These are phyloP conservation scores for Acanthaster planci DNA, from an alignment of 35 echinoderm and acorn worm species.

Conservation along the genomic window DNA sequence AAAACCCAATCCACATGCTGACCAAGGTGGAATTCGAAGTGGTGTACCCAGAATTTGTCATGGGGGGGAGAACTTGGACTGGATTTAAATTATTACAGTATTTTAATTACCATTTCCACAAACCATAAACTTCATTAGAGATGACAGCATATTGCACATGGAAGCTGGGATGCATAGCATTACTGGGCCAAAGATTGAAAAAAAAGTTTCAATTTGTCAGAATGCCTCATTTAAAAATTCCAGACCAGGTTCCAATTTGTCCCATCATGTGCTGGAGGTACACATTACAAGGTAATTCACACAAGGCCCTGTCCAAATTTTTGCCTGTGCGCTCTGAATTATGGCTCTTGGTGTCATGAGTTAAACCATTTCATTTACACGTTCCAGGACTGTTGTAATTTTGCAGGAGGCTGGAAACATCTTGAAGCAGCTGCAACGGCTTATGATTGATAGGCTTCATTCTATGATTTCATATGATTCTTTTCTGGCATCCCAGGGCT, in stretches of 20 bases:
- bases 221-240: slow-evolving; percentile 18
- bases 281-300: background rate
- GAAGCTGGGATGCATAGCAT: too few relatives aligned
- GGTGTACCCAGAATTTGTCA: too few relatives aligned
- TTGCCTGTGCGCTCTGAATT: background rate
- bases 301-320: background rate
- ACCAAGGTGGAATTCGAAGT: too few relatives aligned
- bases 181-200: too few relatives aligned
- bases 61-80: too few relatives aligned
- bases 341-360: slow-evolving; percentile 7
- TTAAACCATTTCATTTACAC: slow-evolving; percentile 34
- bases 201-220: slow-evolving; percentile 5
- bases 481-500: background rate
- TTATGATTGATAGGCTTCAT: slow-evolving; percentile 4
- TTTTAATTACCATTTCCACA: too few relatives aligned
- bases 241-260: slow-evolving; percentile 16
- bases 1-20: too few relatives aligned
- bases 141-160: too few relatives aligned
- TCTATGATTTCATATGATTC: background rate
- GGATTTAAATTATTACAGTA: too few relatives aligned
- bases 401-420: background rate
- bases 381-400: background rate
- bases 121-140: too few relatives aligned
- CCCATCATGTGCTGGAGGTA: background rate
- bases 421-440: background rate